Conservation (phyloP, 1,140 invertebrate species). For the Zophobas morio region DNA sequence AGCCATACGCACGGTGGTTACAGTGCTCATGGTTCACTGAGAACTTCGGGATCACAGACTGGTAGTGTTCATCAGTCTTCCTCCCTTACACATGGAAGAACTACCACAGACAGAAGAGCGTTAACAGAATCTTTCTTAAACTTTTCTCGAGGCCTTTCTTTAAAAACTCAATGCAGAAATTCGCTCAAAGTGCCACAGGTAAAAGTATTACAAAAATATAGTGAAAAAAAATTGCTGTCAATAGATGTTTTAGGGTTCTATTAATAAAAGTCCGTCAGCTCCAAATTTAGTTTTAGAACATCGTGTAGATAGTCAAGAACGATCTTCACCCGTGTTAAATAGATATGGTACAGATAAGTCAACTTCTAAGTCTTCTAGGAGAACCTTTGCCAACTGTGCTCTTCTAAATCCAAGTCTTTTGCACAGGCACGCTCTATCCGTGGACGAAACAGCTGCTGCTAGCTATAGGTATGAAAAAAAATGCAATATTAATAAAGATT, state of each 20-base stretch:
- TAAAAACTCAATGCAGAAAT: slow-evolving; percentile 55
- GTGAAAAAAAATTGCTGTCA: slow-evolving; percentile 12
- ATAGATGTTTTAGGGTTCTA: slow-evolving; percentile 58
- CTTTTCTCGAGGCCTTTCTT: slow-evolving; percentile 76
- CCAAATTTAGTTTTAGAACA: slow-evolving; percentile 60
- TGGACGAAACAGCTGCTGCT: slow-evolving; percentile 71
- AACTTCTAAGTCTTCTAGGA: slow-evolving; percentile 46
- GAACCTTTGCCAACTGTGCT: slow-evolving; percentile 68
- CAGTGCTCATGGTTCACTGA: slow-evolving; percentile 58
- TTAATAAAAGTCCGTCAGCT: slow-evolving; percentile 66
- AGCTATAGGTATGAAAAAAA: slow-evolving; percentile 65
- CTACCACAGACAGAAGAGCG: slow-evolving; percentile 70
- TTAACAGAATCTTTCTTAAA: slow-evolving; percentile 80
- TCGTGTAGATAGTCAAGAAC: slow-evolving; percentile 42
- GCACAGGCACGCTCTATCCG: slow-evolving; percentile 75
- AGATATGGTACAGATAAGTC: slow-evolving; percentile 56
- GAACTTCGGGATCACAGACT: slow-evolving; percentile 66
- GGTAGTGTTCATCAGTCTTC: slow-evolving; percentile 65
- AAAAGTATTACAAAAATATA: slow-evolving; percentile 24
- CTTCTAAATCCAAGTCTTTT: slow-evolving; percentile 73
- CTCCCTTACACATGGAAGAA: slow-evolving; percentile 53
- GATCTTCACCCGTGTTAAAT: slow-evolving; percentile 50
- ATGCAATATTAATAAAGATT: neutral
- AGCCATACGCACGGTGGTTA: slow-evolving; percentile 38
- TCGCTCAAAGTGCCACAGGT: slow-evolving; percentile 60